Percentiles rank a stretch among this genome's conserved stretches.
These are phyloP conservation scores for Drosophila neonasuta DNA, from an alignment of 2,888 invertebrate species.

Conservation along the genomic window DNA sequence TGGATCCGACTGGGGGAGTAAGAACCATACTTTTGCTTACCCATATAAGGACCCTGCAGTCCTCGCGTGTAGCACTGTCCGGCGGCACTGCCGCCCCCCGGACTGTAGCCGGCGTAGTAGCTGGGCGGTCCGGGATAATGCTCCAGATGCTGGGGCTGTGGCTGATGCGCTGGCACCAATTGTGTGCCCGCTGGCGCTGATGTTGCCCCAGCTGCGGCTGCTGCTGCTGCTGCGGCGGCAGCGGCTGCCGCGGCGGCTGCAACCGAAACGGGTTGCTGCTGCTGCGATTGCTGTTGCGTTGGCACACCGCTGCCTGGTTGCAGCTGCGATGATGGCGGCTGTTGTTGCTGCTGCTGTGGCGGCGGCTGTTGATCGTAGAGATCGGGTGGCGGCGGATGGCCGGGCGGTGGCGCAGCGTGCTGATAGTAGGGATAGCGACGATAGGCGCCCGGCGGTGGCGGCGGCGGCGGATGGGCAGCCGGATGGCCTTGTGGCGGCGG, in stretches of 20 bases:
- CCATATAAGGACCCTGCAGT: constrained; percentile 82
- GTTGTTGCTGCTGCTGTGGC: not conserved
- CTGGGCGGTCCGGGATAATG: constrained; percentile 84
- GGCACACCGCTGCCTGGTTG: constrained; percentile 31
- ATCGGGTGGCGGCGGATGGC: constrained; percentile 75
- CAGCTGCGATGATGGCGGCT: constrained; percentile 47
- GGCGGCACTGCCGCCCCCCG: constrained; percentile 80
- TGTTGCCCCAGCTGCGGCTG: constrained; percentile 57
- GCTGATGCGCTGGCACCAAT: constrained; percentile 82
- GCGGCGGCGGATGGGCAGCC: constrained; percentile 69
- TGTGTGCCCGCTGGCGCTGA: constrained; percentile 71
- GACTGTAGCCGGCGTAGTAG: constrained; percentile 84
- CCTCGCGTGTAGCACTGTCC: constrained; percentile 85
- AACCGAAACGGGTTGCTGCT: constrained; percentile 50
- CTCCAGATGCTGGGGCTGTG: constrained; percentile 82
- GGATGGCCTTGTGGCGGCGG: constrained; percentile 66
- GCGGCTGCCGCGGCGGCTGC: constrained; percentile 64
- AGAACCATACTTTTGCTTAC: constrained; percentile 83
- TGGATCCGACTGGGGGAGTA: constrained; percentile 7
- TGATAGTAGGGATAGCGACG: constrained; percentile 70
- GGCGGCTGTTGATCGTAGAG: constrained; percentile 79
- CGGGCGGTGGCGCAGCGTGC: constrained; percentile 56
- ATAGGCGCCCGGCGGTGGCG: constrained; percentile 71
- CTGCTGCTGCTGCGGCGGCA: constrained; percentile 58
- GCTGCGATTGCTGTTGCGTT: constrained; percentile 36